A percentile compares a stretch with the other conserved stretches of the same genome.
Evolutionary conservation across 1,140 invertebrate genomes (phyloP).

Genomic region (Temnothorax nylanderi): DNA sequence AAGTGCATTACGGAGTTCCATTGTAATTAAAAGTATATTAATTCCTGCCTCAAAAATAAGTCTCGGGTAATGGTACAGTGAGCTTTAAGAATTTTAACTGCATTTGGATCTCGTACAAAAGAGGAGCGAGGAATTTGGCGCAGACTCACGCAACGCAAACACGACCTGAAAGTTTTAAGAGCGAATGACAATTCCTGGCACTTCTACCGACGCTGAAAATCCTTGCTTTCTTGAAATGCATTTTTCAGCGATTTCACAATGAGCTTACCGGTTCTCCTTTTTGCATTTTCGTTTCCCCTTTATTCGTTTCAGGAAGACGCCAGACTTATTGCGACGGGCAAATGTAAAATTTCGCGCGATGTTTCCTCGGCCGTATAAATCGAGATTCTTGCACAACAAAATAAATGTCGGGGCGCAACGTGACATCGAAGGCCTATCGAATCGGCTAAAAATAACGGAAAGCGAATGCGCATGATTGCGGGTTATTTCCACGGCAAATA

Average conservation of each 20-base stretch:
- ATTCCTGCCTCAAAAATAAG: background rate
- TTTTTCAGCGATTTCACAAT: conserved; percentile 59
- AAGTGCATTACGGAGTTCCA: background rate
- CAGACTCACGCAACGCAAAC: conserved; percentile 51
- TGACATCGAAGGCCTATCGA: conserved; percentile 46
- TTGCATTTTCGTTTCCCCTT: conserved; percentile 50
- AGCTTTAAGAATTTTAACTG: conserved; percentile 36
- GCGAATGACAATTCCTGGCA: conserved; percentile 54
- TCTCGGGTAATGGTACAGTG: background rate
- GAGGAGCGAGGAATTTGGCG: background rate
- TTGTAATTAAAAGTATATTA: background rate
- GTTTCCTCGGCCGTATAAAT: conserved; percentile 12
- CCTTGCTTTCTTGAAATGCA: conserved; percentile 57
- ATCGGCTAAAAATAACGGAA: conserved; percentile 47
- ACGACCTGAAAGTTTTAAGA: conserved; percentile 59
- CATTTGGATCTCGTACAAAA: conserved; percentile 11
- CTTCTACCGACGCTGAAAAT: conserved; percentile 57
- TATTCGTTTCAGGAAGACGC: conserved; percentile 43
- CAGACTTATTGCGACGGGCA: conserved; percentile 33
- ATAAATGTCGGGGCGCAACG: conserved; percentile 42
- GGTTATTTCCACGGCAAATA: conserved; percentile 6
- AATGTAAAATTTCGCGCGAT: conserved; percentile 49
- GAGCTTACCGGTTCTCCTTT: conserved; percentile 49
- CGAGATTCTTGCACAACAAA: conserved; percentile 9
- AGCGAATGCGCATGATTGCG: conserved; percentile 22